Percentiles rank a stretch among this genome's conserved stretches.
Evolutionary conservation across 2,888 invertebrate species (phyloP).

Genomic region (Cetonia aurata): DNA sequence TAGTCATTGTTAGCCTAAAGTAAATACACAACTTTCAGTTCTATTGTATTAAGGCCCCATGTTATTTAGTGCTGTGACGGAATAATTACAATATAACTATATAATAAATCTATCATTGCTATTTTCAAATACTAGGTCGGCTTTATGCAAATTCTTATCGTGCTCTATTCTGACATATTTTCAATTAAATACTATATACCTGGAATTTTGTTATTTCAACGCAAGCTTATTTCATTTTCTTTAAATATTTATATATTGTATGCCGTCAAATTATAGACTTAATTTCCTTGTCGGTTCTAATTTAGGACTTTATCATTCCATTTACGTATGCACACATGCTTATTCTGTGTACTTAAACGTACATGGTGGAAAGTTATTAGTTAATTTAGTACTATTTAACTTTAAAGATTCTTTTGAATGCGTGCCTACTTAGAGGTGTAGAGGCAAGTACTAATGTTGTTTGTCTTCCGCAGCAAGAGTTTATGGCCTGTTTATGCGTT

Average conservation of each 20-base stretch:
- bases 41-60: conserved; percentile 1
- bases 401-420: neutral
- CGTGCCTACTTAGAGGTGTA: neutral
- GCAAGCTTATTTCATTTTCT: conserved; percentile 17
- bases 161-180: too few species aligned
- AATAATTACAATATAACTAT: neutral
- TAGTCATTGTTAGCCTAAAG: neutral
- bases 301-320: neutral
- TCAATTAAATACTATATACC: neutral
- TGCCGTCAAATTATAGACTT: too few species aligned
- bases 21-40: conserved; percentile 5
- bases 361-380: neutral
- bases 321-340: neutral
- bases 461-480: neutral
- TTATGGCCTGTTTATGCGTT: conserved; percentile 10
- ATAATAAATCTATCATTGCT: conserved; percentile 1
- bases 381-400: neutral
- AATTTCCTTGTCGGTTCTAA: neutral
- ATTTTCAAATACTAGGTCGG: conserved; percentile 5
- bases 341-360: neutral
- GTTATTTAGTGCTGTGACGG: neutral
- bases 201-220: conserved; percentile 5
- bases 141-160: conserved; percentile 1
- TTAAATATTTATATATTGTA: conserved; percentile 11
- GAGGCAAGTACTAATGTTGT: neutral